Conservation (phyloP, 2,113 vertebrate genomes). For the Silurus asotus region DNA sequence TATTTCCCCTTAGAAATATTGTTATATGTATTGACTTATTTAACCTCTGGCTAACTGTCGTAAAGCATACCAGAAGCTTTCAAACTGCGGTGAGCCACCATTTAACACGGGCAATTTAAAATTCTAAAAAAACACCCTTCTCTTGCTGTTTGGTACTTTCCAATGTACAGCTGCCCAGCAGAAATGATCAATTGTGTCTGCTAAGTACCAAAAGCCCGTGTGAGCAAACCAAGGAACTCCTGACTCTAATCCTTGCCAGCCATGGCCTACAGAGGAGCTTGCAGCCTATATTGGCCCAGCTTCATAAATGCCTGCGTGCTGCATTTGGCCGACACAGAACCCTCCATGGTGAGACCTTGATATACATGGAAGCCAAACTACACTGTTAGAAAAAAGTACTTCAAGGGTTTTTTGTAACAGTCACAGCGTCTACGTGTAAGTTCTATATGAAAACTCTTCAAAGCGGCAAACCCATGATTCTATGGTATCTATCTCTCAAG, state of each 20-base stretch:
- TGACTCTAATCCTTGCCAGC: neutral
- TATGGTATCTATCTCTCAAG: neutral
- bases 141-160: constrained; percentile 41
- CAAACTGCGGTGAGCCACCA: constrained; percentile 45
- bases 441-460: neutral
- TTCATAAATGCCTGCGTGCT: neutral
- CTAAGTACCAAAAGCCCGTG: neutral
- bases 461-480: neutral
- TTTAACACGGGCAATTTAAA: constrained; percentile 47
- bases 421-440: neutral
- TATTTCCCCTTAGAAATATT: constrained; percentile 19
- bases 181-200: constrained; percentile 23
- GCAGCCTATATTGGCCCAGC: neutral
- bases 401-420: constrained; percentile 3
- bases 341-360: neutral
- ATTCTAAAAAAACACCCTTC: constrained; percentile 36
- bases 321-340: neutral
- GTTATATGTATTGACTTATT: constrained; percentile 36
- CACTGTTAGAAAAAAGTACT: neutral
- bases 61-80: constrained; percentile 35
- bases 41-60: constrained; percentile 22
- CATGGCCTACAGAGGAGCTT: constrained; percentile 5
- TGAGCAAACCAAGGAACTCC: constrained; percentile 16
- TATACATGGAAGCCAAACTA: neutral
- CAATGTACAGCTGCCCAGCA: neutral